These are phyloP conservation scores for Stichopus chloronotus DNA, from an alignment of 35 echinoderm and acorn worm genomes.

Conservation along the genomic window DNA sequence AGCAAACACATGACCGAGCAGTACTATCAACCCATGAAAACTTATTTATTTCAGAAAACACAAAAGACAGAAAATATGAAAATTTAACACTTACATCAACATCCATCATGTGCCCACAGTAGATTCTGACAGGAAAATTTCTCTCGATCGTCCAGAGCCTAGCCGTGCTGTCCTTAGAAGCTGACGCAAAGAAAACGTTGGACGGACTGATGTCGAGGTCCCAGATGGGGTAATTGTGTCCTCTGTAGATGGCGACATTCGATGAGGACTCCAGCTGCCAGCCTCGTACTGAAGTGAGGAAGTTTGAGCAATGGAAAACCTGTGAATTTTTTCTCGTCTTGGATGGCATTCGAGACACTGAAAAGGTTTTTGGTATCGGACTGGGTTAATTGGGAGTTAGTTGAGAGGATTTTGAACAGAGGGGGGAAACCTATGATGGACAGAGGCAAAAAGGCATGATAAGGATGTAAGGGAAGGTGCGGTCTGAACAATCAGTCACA, in stretches of 20 bases:
- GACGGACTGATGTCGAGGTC: constrained; percentile 81
- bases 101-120: constrained; percentile 90
- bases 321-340: not conserved
- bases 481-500: too few species aligned
- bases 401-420: not conserved
- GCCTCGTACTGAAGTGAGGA: constrained; percentile 69
- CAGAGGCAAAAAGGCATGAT: not conserved
- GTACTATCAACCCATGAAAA: too few species aligned
- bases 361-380: too few species aligned
- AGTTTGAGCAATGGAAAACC: not conserved
- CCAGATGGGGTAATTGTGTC: constrained; percentile 97
- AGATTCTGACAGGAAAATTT: constrained; percentile 84
- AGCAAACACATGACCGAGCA: too few species aligned
- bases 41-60: not conserved
- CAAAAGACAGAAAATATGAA: not conserved
- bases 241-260: constrained; percentile 79
- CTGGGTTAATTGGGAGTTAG: too few species aligned
- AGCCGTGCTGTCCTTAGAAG: constrained; percentile 87
- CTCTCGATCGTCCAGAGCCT: constrained; percentile 87
- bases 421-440: not conserved
- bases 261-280: constrained; percentile 74
- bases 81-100: constrained; percentile 84
- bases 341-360: too few species aligned
- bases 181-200: constrained; percentile 84
- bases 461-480: not conserved